phyloP scores from a whole-genome alignment of 2,888 invertebrate species.

The Sepioteuthis lessoniana region DNA sequence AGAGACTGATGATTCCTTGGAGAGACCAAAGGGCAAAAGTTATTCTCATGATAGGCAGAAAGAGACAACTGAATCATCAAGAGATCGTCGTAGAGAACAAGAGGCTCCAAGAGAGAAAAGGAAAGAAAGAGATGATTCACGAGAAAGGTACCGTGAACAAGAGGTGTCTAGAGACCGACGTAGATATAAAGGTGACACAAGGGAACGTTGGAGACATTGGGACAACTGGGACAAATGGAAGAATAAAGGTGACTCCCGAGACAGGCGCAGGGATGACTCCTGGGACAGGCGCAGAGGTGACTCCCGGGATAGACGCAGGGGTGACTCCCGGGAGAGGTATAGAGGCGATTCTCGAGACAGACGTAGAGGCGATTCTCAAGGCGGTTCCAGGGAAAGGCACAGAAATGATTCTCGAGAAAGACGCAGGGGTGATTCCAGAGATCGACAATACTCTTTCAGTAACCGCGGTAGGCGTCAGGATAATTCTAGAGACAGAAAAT shows the following conservation, averaged over 20 bases:
- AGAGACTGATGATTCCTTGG: constrained; percentile 35
- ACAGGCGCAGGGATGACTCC: no score
- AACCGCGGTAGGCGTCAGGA: not conserved
- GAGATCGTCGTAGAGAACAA: not conserved
- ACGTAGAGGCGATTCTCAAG: not conserved
- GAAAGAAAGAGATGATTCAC: constrained; percentile 38
- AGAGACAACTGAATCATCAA: not conserved
- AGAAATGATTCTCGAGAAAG: not conserved
- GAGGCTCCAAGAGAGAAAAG: not conserved
- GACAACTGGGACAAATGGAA: constrained; percentile 45
- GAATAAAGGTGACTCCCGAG: constrained; percentile 47
- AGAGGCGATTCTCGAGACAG: not conserved
- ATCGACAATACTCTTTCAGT: no score
- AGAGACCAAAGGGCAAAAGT: constrained; percentile 37
- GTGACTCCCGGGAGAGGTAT: not conserved
- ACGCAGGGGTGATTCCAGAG: not conserved
- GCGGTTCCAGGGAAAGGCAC: not conserved
- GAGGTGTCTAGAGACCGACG: constrained; percentile 49
- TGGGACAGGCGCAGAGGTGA: constrained; percentile 50
- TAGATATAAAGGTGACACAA: constrained; percentile 48
- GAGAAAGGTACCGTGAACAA: constrained; percentile 14
- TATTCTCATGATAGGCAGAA: not conserved
- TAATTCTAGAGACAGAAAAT: not conserved
- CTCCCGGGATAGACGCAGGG: not conserved
- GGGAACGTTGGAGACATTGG: constrained; percentile 39